Evolutionary conservation across 35 echinoderm and acorn worm species (phyloP), one percentile per base, ranked within the genome.

Genomic region (Eucidaris tribuloides): DNA sequence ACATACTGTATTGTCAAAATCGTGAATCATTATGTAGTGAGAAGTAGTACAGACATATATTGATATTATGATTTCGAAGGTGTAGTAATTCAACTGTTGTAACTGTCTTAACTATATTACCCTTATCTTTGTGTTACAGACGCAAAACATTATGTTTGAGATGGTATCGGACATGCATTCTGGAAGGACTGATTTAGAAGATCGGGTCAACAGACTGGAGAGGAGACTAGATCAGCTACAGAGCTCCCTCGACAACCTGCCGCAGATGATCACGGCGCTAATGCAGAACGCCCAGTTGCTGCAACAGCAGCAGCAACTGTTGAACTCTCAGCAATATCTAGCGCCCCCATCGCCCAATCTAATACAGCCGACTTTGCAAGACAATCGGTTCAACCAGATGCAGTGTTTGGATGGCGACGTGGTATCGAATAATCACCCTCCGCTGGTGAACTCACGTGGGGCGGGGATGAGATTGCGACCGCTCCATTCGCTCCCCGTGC

Each of bases 81-180:
- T 11, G 9, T n/a, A 13, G 49, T 54, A n/a, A 54, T 11, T n/a
- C 49, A 13, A 54, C 9, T 54, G 9, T 54, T 11, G 9, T 25
- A 62, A 30, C 5, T 79, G 25, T 81, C 18, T 61, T 87, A 45
- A 17, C 45, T 77, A 17, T 93, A 38, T 88, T 55, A 36, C 29
- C 52, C 27, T 37, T 79, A 74, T 72, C 33, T 61, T 35, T 45
- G 39, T 80, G 36, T 83, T 78, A 36, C 96, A 99, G 96, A 99
- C 96, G 29, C 96, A 99, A 86, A 99, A 93, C 55, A 65, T 92
- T 17, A 99, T 99, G 87, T 99, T 99, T 79, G 96, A 99, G 81
- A 93, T 99, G 96, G 77, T 99, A 28, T 89, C 96, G n/a, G 96
- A 99, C 46, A 92, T 99, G 87, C 96, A 99, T 87, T 48, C 91